Evolutionary conservation across 2,888 invertebrate genomes (phyloP), one percentile per base, ranked within the genome.

Genomic region (Lasioglossum lativentre): DNA sequence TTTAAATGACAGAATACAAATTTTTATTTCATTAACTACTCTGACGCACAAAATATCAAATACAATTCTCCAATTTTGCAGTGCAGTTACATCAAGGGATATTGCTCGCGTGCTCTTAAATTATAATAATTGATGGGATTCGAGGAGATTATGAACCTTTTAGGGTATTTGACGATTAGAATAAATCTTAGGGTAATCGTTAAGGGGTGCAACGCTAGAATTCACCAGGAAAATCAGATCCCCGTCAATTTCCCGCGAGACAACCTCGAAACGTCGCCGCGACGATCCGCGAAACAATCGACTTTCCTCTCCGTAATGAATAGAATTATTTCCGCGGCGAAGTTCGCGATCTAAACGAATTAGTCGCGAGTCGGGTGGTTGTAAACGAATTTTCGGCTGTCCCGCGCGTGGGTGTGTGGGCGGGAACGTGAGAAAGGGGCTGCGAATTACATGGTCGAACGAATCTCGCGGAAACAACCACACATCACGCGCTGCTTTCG

Each of bases 301-400:
- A 72, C 56, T 78, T 70, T 23, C 42, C 47, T 23, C 56, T 47
- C n/a, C 14, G 19, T 83, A 81, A 80, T 56, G 66, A 82, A 76
- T 76, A 63, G 83, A 74, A 52, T 88, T 81, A 86, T 79, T 80
- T 47, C 72, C 77, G 4, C 34, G 75, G 30, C 14, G 75, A 86
- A 84, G 81, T 88, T 74, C 82, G 68, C 76, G 42, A 42, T 78
- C 52, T 79, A 83, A 88, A 79, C 71, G 80, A 86, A 82, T 86
- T 73, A 82, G 78, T 14, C 72, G 79, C 75, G 73, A 23, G 68
- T 34, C 59, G 56, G 83, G 72, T 56, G 78, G 56, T 74, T 75
- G 68, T 82, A 89, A 82, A 83, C 80, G 74, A 87, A 89, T 89
- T 85, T 89, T 85, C 73, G 72, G 78, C 66, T 80, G 82, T 74